Evolutionary conservation across 2,888 invertebrate genomes (phyloP).

Genomic region (Eupithecia vulgata): DNA sequence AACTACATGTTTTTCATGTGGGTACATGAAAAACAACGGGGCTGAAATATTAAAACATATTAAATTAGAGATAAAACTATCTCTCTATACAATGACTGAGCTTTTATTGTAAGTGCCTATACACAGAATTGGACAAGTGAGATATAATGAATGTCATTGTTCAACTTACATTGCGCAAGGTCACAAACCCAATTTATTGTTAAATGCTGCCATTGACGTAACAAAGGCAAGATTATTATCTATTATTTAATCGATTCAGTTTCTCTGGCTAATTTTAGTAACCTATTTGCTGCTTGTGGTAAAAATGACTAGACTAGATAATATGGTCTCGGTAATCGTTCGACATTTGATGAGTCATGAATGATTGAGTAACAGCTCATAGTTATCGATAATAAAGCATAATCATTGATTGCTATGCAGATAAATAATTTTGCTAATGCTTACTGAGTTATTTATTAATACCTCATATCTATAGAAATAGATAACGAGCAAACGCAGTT

Average conservation of each 20-base stretch:
- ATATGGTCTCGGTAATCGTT: conserved; percentile 9
- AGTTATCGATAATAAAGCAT: conserved; percentile 6
- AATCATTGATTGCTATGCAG: neutral
- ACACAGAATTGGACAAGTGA: conserved; percentile 50
- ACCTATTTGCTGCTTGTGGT: conserved; percentile 9
- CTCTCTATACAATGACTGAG: neutral
- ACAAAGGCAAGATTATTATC: conserved; percentile 55
- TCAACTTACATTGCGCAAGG: conserved; percentile 65
- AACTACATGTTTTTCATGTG: no score
- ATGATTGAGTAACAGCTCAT: conserved; percentile 9
- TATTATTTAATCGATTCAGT: conserved; percentile 46
- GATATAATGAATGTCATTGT: conserved; percentile 65
- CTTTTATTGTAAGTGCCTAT: conserved; percentile 3
- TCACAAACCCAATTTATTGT: conserved; percentile 62
- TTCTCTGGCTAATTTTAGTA: conserved; percentile 22
- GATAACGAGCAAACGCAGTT: neutral
- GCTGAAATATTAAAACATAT: neutral
- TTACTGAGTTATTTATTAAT: neutral
- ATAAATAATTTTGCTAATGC: conserved; percentile 1
- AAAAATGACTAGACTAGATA: conserved; percentile 15
- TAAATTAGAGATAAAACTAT: neutral
- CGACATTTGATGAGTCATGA: conserved; percentile 22
- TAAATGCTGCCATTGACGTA: conserved; percentile 68
- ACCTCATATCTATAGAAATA: neutral
- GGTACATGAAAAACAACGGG: neutral